Evolutionary conservation across 1,140 invertebrate species (phyloP).

Genomic region (Drosophila azteca): DNA sequence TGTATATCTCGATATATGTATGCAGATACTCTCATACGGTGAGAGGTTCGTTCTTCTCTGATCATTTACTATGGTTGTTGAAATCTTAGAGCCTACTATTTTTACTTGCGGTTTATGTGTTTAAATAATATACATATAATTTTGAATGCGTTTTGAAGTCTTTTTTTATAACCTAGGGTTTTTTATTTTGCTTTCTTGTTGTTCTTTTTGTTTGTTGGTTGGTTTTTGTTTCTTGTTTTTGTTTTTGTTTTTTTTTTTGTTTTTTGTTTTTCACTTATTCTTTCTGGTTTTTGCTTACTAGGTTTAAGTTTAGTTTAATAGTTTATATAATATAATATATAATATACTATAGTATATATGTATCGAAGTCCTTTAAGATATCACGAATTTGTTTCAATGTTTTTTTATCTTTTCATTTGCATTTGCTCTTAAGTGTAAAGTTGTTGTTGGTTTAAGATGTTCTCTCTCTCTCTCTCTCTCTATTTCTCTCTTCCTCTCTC

Average conservation of each 20-base stretch:
- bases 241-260: conserved; percentile 38
- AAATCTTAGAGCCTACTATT: conserved; percentile 66
- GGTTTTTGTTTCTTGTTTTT: conserved; percentile 41
- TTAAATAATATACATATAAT: conserved; percentile 62
- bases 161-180: conserved; percentile 81
- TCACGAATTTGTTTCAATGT: conserved; percentile 84
- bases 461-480: conserved; percentile 19
- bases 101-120: conserved; percentile 45
- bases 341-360: conserved; percentile 84
- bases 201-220: conserved; percentile 47
- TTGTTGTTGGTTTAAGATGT: conserved; percentile 70
- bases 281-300: conserved; percentile 63
- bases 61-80: conserved; percentile 66
- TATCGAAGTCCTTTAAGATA: conserved; percentile 84
- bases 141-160: conserved; percentile 78
- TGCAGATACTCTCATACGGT: conserved; percentile 9
- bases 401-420: conserved; percentile 83
- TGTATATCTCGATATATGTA: too few species aligned
- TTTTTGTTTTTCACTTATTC: conserved; percentile 21
- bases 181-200: conserved; percentile 56
- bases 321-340: conserved; percentile 80
- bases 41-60: conserved; percentile 22
- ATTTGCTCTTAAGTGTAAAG: conserved; percentile 81
- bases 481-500: conserved; percentile 17
- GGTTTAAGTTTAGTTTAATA: conserved; percentile 74